These are phyloP conservation scores for Ceratosolen fusciceps DNA, from an alignment of 1,140 invertebrate species.

Conservation along the genomic window DNA sequence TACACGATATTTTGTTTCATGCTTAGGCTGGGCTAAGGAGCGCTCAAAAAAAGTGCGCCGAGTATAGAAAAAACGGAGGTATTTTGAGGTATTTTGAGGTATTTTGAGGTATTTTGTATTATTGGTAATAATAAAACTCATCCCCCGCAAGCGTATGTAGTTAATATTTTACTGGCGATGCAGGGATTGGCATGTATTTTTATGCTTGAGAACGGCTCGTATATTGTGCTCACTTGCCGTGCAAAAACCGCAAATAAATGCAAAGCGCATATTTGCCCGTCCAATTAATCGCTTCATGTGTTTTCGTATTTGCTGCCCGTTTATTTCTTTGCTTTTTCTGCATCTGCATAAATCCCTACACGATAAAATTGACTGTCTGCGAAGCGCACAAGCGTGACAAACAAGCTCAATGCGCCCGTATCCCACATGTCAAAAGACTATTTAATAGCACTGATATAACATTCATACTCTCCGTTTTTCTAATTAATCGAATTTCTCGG, in stretches of 20 bases:
- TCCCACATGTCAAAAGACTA: background rate
- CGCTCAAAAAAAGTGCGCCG: too few species aligned
- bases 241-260: constrained; percentile 21
- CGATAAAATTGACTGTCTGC: background rate
- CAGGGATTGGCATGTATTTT: background rate
- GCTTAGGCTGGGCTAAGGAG: too few species aligned
- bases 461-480: too few species aligned
- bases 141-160: too few species aligned
- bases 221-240: background rate
- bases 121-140: too few species aligned
- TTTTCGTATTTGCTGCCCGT: constrained; percentile 17
- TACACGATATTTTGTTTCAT: too few species aligned
- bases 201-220: background rate
- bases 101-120: too few species aligned
- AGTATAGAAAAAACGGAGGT: too few species aligned
- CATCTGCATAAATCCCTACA: background rate
- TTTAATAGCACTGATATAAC: too few species aligned
- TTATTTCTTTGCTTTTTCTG: background rate
- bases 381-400: constrained; percentile 6
- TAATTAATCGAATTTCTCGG: too few species aligned
- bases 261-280: constrained; percentile 17
- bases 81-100: too few species aligned
- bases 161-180: too few species aligned
- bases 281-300: constrained; percentile 45
- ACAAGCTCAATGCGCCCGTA: background rate